Evolutionary conservation across 2,888 invertebrate genomes (phyloP), one percentile per base, ranked within the genome.

Genomic region (Microctonus aethiopoides): DNA sequence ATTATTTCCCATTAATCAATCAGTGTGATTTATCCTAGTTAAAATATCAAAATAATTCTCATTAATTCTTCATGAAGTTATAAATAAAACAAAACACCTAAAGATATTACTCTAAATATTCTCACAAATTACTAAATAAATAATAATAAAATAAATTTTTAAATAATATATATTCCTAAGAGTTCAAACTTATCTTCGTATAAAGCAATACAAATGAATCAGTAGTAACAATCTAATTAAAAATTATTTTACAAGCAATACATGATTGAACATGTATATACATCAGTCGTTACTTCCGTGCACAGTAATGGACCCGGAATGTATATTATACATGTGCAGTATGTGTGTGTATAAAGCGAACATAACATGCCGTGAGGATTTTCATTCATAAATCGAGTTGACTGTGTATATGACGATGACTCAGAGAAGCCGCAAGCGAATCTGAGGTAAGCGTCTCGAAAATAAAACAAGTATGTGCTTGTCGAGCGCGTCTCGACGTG

Each of bases 401-500:
- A 26, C 20, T 24, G 60, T 60, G 36, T 26, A 24, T 22, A 13
- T n/a, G 41, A 20, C 34, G 56, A 70, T 73, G 75, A 72, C 57
- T 72, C 73, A 74, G 63, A 68, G 60, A 61, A 66, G 65, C 63
- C 67, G 56, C 61, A 16, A 29, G 73, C 70, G 60, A 77, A 77
- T 77, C 77, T 79, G 76, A 79, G 78, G 75, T 80, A 79, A 80
- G 77, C 75, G 64, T 20, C 66, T 63, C 73, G 71, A 75, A 78
- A 79, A 78, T 77, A 76, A 74, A 74, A 72, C 64, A 24, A 64
- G 54, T 46, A 60, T 46, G 41, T 59, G 29, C 54, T 34, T 36
- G 29, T 52, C 29, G 26, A 26, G 63, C 20, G 64, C 39, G 36
- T 56, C 36, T 34, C 61, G 26, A 41, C 63, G 41, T 36, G 13